Evolutionary conservation across 1,140 invertebrate genomes (phyloP).

Genomic region (Drosophila ironensis): DNA sequence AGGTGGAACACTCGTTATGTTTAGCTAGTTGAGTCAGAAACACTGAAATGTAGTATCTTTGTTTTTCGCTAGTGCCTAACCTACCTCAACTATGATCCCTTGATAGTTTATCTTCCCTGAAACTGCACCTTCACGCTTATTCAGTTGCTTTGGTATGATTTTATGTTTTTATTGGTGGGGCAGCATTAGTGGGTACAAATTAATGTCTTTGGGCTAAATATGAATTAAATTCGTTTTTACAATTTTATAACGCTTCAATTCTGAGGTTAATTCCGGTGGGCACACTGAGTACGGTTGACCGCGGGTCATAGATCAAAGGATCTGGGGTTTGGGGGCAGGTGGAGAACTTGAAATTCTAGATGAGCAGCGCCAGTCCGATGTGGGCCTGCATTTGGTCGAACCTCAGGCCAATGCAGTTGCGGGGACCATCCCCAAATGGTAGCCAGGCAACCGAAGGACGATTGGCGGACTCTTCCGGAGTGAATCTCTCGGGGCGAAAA

Average conservation of each 20-base stretch:
- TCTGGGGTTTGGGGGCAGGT: slow-evolving; percentile 51
- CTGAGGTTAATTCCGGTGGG: slow-evolving; percentile 38
- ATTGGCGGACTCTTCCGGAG: slow-evolving; percentile 79
- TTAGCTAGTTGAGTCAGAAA: too few species aligned
- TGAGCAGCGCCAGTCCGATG: slow-evolving; percentile 76
- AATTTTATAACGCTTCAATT: slow-evolving; percentile 35
- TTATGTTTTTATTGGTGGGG: too few species aligned
- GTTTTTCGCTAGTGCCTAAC: too few species aligned
- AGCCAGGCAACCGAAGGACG: slow-evolving; percentile 82
- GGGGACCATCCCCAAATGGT: slow-evolving; percentile 86
- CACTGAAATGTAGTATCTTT: too few species aligned
- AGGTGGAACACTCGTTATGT: too few species aligned
- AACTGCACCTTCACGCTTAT: too few species aligned
- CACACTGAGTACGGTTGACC: slow-evolving; percentile 11
- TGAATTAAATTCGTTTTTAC: too few species aligned
- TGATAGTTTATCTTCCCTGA: too few species aligned
- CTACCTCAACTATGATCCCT: too few species aligned
- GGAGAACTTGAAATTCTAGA: slow-evolving; percentile 73
- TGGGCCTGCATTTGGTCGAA: slow-evolving; percentile 82
- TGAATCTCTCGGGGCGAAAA: slow-evolving; percentile 85
- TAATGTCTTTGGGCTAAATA: too few species aligned
- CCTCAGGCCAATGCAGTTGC: slow-evolving; percentile 83
- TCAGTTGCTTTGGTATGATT: too few species aligned
- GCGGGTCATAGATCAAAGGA: slow-evolving; percentile 34
- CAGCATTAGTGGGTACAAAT: too few species aligned